Evolutionary conservation across 53 echinoderm and acorn worm species (phyloP), one percentile per base, ranked within the genome.

Genomic region (Astropecten irregularis): DNA sequence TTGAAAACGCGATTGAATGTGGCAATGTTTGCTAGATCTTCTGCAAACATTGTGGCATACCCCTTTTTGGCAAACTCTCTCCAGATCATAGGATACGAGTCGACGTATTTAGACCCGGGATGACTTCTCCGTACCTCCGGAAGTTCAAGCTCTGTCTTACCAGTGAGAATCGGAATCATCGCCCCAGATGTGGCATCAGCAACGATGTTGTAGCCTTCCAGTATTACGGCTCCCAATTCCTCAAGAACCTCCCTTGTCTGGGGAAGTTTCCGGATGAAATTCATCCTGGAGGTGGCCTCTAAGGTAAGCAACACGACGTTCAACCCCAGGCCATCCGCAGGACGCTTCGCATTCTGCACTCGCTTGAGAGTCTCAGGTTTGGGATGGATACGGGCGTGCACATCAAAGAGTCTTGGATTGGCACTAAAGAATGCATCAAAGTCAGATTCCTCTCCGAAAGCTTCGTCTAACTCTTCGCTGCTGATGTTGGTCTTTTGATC

Each of bases 21-120:
- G 4, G 83, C 53, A 23, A 89, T 55, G 23, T 56, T 20, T 1
- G 85, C 84, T 14, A 47, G 26, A 56, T 90, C 90, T 50, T 79
- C 81, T 8, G 90, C 90, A 69, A 85, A 81, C 77, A 90, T 59
- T 13, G 90, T 90, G 10, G 69, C 90, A 26, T 90, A 90, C 18
- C 90, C 90, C 14, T 32, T 68, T 25, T 54, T 32, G 39, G 76
- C 63, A 30, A 85, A 90, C 37, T 58, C 49, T 15, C 69, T 67
- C 90, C 90, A 90, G 60, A 90, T 81, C 15, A 85, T 35, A 10
- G 85, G 85, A 42, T 77, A 85, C 7, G 57, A 34, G 49, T 89
- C 89, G 40, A 89, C 76, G 18, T 68, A 73, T 11, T 39, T 44
- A 0, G 84, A 44, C 7, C 42, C 46, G 8, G 15, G 51, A 13